A percentile compares a stretch with the other conserved stretches of the same genome.
Conservation (phyloP, 2,113 vertebrate genomes). For the Cromileptes altivelis region DNA sequence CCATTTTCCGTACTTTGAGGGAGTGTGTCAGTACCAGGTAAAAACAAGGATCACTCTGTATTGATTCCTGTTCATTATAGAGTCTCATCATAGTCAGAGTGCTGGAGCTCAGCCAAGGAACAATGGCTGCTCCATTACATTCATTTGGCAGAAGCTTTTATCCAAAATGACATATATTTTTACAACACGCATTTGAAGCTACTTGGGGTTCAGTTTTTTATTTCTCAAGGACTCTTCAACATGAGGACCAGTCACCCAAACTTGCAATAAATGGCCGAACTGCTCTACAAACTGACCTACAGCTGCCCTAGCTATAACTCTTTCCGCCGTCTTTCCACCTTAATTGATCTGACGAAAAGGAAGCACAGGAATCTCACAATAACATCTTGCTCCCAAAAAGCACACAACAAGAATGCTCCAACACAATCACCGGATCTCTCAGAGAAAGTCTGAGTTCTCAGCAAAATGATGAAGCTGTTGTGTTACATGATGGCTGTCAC, state of each 20-base stretch:
- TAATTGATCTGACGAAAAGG: background rate
- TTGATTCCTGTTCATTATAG: background rate
- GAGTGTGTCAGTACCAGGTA: background rate
- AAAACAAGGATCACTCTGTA: background rate
- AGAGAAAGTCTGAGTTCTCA: background rate
- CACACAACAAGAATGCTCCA: background rate
- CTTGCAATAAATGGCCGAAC: background rate
- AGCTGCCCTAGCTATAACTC: background rate
- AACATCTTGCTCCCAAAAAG: background rate
- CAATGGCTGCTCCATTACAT: background rate
- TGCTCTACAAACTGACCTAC: background rate
- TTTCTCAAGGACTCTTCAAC: too few relatives aligned
- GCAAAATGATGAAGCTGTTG: conserved; percentile 8
- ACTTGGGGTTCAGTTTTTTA: background rate
- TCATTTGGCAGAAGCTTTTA: background rate
- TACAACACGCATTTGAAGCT: background rate
- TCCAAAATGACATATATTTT: background rate
- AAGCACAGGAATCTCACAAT: background rate
- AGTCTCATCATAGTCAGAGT: background rate
- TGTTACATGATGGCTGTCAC: background rate
- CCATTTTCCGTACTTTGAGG: background rate
- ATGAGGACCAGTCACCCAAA: background rate
- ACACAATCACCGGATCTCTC: conserved; percentile 17
- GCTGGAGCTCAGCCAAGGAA: background rate
- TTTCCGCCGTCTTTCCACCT: background rate